A percentile compares a stretch with the other conserved stretches of the same genome.
Evolutionary conservation across 2,113 vertebrate species (phyloP).

Genomic region (Pholis gunnellus): DNA sequence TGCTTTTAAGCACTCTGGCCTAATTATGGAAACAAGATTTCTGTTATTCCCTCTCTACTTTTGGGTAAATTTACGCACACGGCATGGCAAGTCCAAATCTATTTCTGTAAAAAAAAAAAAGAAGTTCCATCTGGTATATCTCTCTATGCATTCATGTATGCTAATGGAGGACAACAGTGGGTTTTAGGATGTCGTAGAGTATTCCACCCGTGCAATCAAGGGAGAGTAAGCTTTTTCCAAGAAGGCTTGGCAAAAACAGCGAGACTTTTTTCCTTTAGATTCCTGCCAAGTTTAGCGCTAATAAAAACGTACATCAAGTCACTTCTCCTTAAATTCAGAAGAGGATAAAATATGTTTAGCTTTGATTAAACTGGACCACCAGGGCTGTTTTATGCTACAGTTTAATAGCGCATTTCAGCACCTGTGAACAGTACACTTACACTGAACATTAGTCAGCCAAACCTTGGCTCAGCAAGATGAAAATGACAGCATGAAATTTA

Average conservation of each 20-base stretch:
- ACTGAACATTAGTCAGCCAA: conserved; percentile 47
- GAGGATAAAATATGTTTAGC: conserved; percentile 54
- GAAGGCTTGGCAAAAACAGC: conserved; percentile 32
- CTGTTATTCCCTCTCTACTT: conserved; percentile 30
- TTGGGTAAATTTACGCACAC: conserved; percentile 50
- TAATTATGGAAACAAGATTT: conserved; percentile 48
- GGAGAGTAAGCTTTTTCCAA: conserved; percentile 1
- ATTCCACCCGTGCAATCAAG: conserved; percentile 31
- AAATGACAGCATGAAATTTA: conserved; percentile 51
- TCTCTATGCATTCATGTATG: conserved; percentile 41
- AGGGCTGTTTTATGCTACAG: conserved; percentile 34
- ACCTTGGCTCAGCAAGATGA: conserved; percentile 51
- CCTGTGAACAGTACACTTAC: conserved; percentile 31
- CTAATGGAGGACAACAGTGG: conserved; percentile 41
- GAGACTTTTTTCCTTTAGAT: conserved; percentile 10
- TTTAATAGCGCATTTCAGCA: conserved; percentile 48
- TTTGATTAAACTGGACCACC: conserved; percentile 58
- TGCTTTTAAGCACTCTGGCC: conserved; percentile 65
- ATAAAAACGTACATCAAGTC: conserved; percentile 56
- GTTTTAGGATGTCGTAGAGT: conserved; percentile 19
- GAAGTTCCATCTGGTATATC: conserved; percentile 50
- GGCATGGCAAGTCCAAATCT: conserved; percentile 54
- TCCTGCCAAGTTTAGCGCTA: conserved; percentile 54
- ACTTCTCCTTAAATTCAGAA: conserved; percentile 46
- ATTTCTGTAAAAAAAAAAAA: conserved; percentile 61